phyloP scores from a whole-genome alignment of 2,113 vertebrate genomes.

The Ia io region DNA sequence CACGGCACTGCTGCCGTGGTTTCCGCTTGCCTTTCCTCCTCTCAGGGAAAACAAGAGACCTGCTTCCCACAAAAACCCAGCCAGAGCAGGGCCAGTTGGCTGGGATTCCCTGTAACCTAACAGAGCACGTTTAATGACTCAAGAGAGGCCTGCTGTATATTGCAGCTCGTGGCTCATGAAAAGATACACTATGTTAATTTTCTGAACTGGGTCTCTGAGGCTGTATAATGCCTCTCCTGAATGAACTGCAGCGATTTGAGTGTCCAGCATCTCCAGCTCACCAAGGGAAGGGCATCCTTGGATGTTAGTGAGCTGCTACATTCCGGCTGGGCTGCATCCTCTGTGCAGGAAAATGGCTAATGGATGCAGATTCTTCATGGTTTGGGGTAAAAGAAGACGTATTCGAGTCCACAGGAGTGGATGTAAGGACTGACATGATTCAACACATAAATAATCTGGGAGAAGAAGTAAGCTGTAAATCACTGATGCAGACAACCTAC shows the following conservation, averaged over 20 bases:
- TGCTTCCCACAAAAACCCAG: constrained; percentile 8
- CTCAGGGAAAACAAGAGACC: background rate
- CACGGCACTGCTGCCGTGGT: background rate
- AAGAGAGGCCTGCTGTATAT: constrained; percentile 5
- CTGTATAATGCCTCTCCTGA: constrained; percentile 29
- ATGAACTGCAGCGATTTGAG: constrained; percentile 16
- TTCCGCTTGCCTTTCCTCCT: background rate
- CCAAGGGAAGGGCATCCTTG: constrained; percentile 36
- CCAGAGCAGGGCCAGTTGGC: constrained; percentile 3
- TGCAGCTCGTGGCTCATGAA: constrained; percentile 45
- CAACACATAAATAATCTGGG: background rate
- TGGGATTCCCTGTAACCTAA: constrained; percentile 66
- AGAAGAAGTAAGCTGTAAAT: background rate
- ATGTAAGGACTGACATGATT: background rate
- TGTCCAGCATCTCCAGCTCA: background rate
- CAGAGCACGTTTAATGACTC: constrained; percentile 61
- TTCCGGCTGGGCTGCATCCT: background rate
- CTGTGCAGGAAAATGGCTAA: constrained; percentile 4
- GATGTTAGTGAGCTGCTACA: background rate
- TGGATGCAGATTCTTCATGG: background rate
- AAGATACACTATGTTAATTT: constrained; percentile 69
- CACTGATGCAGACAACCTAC: background rate
- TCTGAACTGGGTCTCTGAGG: constrained; percentile 55
- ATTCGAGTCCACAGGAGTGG: background rate
- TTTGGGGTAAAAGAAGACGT: background rate